Conservation (phyloP, 2,797 vertebrate species). For the Muraenolepis orangiensis region DNA sequence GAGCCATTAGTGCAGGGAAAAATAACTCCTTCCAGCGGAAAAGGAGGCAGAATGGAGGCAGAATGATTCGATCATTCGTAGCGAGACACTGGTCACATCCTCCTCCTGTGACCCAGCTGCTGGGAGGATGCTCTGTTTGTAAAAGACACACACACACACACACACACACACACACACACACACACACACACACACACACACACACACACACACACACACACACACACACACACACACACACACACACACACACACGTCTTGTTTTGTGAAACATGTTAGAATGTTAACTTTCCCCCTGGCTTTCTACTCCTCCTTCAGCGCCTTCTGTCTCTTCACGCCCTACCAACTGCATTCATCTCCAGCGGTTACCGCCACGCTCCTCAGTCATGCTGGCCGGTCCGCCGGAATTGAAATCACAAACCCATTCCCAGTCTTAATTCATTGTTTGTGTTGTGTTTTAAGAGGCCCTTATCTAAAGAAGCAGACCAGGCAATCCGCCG, state of each 20-base stretch:
- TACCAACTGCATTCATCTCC: background rate
- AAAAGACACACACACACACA: no score
- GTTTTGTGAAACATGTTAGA: background rate
- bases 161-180: no score
- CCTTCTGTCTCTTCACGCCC: background rate
- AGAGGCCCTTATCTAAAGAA: background rate
- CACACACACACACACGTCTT: no score
- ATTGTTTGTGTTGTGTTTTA: background rate
- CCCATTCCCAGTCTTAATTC: background rate
- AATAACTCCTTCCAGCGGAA: background rate
- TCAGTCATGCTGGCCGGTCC: background rate
- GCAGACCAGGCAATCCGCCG: background rate
- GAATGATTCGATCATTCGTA: background rate
- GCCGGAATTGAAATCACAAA: background rate
- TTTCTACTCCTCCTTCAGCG: background rate
- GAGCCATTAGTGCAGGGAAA: background rate
- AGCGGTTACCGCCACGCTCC: background rate
- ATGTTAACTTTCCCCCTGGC: background rate
- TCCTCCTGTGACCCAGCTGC: background rate
- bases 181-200: no score
- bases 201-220: no score
- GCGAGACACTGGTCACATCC: background rate
- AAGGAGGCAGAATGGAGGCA: background rate
- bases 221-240: no score
- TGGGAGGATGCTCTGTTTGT: background rate